Evolutionary conservation across 2,888 invertebrate genomes (phyloP).

Genomic region (Himalopsyche tibetana): DNA sequence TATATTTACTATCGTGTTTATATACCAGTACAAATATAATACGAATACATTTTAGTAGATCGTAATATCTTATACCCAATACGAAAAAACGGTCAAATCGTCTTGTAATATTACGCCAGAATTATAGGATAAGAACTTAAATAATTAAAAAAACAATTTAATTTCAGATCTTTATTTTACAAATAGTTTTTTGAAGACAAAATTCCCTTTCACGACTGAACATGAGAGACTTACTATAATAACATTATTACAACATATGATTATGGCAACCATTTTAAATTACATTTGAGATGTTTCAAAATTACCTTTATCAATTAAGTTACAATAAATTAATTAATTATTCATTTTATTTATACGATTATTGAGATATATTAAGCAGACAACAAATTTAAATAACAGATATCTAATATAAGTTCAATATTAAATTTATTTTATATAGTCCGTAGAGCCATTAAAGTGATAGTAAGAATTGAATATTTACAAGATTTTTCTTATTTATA

Average conservation of each 20-base stretch:
- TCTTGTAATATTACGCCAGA: no score
- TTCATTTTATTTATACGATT: not conserved
- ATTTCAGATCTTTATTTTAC: conserved; percentile 64
- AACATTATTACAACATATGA: conserved; percentile 58
- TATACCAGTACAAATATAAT: no score
- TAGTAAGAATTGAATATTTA: conserved; percentile 2
- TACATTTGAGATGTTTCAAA: conserved; percentile 37
- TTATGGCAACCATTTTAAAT: conserved; percentile 57
- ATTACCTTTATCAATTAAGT: conserved; percentile 14
- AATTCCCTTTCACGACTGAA: conserved; percentile 53
- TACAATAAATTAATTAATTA: conserved; percentile 13
- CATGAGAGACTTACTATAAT: conserved; percentile 50
- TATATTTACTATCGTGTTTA: no score
- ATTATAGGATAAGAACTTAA: no score
- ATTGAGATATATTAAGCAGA: conserved; percentile 39
- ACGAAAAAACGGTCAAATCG: no score
- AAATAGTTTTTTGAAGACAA: conserved; percentile 49
- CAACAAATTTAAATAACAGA: conserved; percentile 48
- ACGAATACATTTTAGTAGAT: no score
- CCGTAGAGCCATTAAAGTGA: conserved; percentile 13
- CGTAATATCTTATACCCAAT: no score
- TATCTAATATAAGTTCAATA: conserved; percentile 40
- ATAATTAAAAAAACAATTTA: conserved; percentile 44
- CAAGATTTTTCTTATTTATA: not conserved
- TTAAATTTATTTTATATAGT: conserved; percentile 6